Evolutionary conservation across 2,113 vertebrate genomes (phyloP), one percentile per base, ranked within the genome.

Genomic region (Poeciliopsis prolifica): DNA sequence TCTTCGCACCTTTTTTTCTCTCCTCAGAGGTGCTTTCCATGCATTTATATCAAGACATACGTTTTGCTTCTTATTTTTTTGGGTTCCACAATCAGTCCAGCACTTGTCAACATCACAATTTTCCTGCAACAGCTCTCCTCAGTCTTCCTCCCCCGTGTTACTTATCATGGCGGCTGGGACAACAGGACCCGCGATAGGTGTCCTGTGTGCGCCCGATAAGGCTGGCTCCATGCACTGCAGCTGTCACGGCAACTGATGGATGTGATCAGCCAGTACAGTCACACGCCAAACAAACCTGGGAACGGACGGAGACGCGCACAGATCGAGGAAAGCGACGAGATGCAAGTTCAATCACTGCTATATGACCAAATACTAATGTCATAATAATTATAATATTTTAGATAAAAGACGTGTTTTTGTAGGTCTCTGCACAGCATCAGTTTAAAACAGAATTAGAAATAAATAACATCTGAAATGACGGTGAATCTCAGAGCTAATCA

Each of bases 171-270:
- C 30, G 17, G 64, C 75, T 30, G 74, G 78, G 86, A 88, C 89
- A 87, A 86, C 42, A 85, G 82, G 84, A 82, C 84, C 82, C 69
- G 31, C 51, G 86, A 88, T 83, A 89, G 89, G 86, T 86, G 87
- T 86, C 86, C 84, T 85, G 84, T 68, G 80, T 80, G 5, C 37
- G 84, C 86, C 87, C 80, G 87, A 91, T 88, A 89, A 86, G 63
- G 40, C 42, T 2, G 71, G 58, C 83, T 80, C 58, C 54, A 42
- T 82, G 69, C 61, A 33, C 61, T 44, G 64, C 75, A 28, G 68
- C 84, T 83, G 82, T 86, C 81, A 74, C 3, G 1, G 24, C 3
- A 22, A 61, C 76, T 86, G 84, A 89, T 70, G 48, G 77, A 86
- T 83, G 70, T 1, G 15, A 30, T 79, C 14, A 1, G 54, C 70